These are phyloP conservation scores for Stigmatopora nigra DNA, from an alignment of 2,113 vertebrate species.

Conservation along the genomic window DNA sequence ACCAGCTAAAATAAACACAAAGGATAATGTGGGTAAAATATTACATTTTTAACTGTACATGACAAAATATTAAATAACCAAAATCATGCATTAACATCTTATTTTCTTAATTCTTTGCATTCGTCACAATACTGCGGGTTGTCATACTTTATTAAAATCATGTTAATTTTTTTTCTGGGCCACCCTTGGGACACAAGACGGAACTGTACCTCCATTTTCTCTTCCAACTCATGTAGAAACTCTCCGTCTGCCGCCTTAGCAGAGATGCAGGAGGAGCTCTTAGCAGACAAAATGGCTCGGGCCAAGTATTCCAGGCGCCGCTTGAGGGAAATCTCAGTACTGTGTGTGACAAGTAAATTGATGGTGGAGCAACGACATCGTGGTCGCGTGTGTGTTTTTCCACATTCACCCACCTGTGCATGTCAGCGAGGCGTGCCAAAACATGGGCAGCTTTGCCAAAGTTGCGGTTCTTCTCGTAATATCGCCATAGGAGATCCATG, in stretches of 20 bases:
- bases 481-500: slow-evolving; percentile 95
- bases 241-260: slow-evolving; percentile 88
- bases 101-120: no score
- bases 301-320: slow-evolving; percentile 93
- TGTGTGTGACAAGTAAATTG: slow-evolving; percentile 39
- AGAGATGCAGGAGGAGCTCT: slow-evolving; percentile 87
- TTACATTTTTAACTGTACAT: neutral
- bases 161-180: no score
- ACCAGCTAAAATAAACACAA: slow-evolving; percentile 73
- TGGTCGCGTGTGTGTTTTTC: no score
- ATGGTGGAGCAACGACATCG: neutral
- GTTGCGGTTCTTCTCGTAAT: slow-evolving; percentile 91
- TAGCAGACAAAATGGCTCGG: slow-evolving; percentile 92
- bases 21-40: neutral
- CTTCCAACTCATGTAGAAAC: slow-evolving; percentile 93
- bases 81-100: no score
- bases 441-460: slow-evolving; percentile 91
- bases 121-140: no score
- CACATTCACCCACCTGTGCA: slow-evolving; percentile 78
- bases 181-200: neutral
- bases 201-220: slow-evolving; percentile 88
- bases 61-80: no score
- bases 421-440: slow-evolving; percentile 85
- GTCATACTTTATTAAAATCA: no score
- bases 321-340: slow-evolving; percentile 91